Evolutionary conservation across 2,113 vertebrate species (phyloP).

Genomic region (Bagarius yarrelli): DNA sequence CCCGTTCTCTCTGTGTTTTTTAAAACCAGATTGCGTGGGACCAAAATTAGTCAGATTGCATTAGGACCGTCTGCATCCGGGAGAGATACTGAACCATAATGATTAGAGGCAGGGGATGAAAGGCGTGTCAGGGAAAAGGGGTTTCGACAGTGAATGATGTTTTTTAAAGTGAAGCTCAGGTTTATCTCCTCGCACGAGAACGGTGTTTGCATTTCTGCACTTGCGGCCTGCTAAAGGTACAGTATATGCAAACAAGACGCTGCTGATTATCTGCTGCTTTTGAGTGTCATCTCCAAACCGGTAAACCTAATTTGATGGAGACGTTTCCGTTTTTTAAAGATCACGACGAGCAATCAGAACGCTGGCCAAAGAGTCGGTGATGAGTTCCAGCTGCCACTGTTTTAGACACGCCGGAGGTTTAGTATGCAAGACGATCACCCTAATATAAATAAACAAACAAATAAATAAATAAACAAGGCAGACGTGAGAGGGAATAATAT

Average conservation of each 20-base stretch:
- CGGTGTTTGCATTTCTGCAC: background rate
- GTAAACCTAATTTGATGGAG: constrained; percentile 40
- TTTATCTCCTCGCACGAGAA: constrained; percentile 5
- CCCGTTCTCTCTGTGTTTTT: constrained; percentile 72
- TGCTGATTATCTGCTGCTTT: constrained; percentile 11
- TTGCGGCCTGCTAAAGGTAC: background rate
- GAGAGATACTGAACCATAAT: constrained; percentile 78
- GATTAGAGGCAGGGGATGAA: constrained; percentile 77
- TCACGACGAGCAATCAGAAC: constrained; percentile 26
- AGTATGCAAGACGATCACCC: constrained; percentile 68
- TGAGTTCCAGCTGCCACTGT: constrained; percentile 48
- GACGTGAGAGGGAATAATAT: constrained; percentile 76
- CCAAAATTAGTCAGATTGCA: constrained; percentile 81
- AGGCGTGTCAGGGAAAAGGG: constrained; percentile 77
- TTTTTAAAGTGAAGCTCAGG: constrained; percentile 67
- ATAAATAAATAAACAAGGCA: constrained; percentile 67
- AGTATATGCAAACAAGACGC: background rate
- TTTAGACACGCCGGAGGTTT: constrained; percentile 60
- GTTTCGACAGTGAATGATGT: constrained; percentile 71
- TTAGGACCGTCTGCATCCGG: constrained; percentile 82
- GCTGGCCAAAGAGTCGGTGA: constrained; percentile 41
- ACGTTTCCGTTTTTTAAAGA: constrained; percentile 42
- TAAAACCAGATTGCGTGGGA: constrained; percentile 82
- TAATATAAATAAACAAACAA: background rate
- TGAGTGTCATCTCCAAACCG: constrained; percentile 24